Base-by-base conservation (phyloP, 2,888 invertebrate species). In the Sarcophaga subvicina region DNA sequence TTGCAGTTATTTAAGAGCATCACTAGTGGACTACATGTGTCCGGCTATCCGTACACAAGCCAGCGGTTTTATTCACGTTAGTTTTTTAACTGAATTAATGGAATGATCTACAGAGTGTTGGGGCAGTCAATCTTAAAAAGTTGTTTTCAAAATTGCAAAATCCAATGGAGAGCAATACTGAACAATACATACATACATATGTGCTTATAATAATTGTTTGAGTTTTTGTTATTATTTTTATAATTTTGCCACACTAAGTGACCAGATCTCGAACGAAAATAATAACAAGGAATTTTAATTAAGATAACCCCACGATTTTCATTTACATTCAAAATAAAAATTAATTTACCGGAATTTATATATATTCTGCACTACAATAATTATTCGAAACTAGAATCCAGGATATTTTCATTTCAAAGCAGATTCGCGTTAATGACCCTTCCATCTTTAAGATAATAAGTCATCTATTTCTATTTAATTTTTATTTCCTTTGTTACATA, bases 21-120 rank as follows among this genome's bases (percentile, higher is more conserved):
- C n/a, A 54, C 25, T 11, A 3, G 12, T 62, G 69, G 8, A 79
- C 71, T 72, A 72, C 66, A 83, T 83, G 62, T 67, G 62, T 72
- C 67, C 47, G 20, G 54, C 60, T 22, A 67, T 67, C 63, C 75
- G 59, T 62, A 20, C 37, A 76, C 71, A 27, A 79, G 67, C 71
- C 47, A 79, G 67, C 71, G 54, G 75, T 70, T 82, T 70, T 63
- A 75, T 84, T 75, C 81, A 79, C 84, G 87, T 84, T 71, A 72
- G 49, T 79, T 79, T 70, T 67, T 82, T 79, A 82, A 87, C 87
- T 87, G 84, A 84, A 79, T 84, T 78, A 75, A 62, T 63, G 78
- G 78, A 76, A 63, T 76, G 84, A 87, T 79, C 75, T 67, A n/a
- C 49, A 64, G 69, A 60, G 45, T 60, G 67, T 71, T 73, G 72